Conservation (phyloP, 2,113 vertebrate species). For the human region DNA sequence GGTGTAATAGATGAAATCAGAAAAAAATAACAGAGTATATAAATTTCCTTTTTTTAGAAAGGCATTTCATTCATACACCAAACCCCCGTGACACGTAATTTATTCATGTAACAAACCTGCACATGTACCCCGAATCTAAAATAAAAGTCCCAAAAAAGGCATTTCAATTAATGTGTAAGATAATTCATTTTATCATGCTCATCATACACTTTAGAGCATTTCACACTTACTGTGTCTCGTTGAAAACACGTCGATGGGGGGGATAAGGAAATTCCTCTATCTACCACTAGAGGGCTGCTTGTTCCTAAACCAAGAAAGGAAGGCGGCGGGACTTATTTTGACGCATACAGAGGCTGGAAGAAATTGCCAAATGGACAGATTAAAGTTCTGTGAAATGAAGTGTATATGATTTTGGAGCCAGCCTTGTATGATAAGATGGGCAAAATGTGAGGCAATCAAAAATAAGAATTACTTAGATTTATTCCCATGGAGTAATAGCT, state of each 20-base stretch:
- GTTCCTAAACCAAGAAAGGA: not conserved
- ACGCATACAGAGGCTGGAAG: not conserved
- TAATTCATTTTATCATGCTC: not conserved
- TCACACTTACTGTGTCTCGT: not conserved
- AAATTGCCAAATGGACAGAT: slow-evolving; percentile 36
- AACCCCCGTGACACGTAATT: too few species aligned
- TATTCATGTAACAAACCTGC: too few species aligned
- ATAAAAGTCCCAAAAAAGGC: not conserved
- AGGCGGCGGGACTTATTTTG: not conserved
- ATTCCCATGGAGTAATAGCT: slow-evolving; percentile 49
- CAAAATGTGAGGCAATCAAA: slow-evolving; percentile 42
- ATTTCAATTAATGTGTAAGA: not conserved
- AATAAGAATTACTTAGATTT: slow-evolving; percentile 56
- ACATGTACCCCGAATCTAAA: too few species aligned
- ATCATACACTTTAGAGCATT: not conserved
- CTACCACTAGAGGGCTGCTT: not conserved
- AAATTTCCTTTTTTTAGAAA: slow-evolving; percentile 12
- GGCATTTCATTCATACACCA: not conserved
- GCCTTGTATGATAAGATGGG: not conserved
- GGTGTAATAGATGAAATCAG: slow-evolving; percentile 36
- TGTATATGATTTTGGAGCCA: slow-evolving; percentile 55
- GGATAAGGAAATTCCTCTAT: not conserved
- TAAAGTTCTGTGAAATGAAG: slow-evolving; percentile 31
- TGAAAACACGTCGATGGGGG: not conserved
- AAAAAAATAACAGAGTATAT: slow-evolving; percentile 48